Evolutionary conservation across 2,797 vertebrate species (phyloP), one percentile per base, ranked within the genome.

Genomic region (Borostomias antarcticus): DNA sequence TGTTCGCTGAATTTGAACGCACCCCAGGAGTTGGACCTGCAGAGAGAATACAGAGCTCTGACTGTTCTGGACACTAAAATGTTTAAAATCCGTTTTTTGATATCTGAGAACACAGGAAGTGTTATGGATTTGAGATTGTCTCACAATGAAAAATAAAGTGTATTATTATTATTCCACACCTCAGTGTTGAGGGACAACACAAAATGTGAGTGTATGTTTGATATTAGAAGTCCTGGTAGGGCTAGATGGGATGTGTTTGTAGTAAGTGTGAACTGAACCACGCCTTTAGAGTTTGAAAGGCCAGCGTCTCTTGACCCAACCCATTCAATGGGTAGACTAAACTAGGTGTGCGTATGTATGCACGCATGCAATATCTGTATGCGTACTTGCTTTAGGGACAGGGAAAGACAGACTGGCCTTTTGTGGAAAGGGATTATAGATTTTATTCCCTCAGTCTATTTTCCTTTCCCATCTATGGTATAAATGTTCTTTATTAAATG

Each of bases 271-370:
- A 53, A 43, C 51, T 2, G 51, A 64, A 68, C 57, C 64, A 37
- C 73, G 59, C 64, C 68, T 37, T 66, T 23, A 28, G 45, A 43
- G 43, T 51, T 65, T 69, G 66, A 65, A 73, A 63, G 57, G 75
- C 62, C 69, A 62, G 68, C 13, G 7, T 67, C 43, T 61, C 62
- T 73, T 60, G 66, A 57, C 60, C n/a, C n/a, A n/a, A n/a, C n/a
- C n/a, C n/a, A n/a, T n/a, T n/a, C n/a, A n/a, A n/a, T n/a, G n/a
- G n/a, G n/a, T n/a, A n/a, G n/a, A n/a, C n/a, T n/a, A n/a, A n/a
- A n/a, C n/a, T n/a, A n/a, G n/a, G n/a, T n/a, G n/a, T n/a, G n/a
- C n/a, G n/a, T n/a, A n/a, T n/a, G n/a, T n/a, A n/a, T n/a, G n/a
- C n/a, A n/a, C n/a, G n/a, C n/a, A n/a, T n/a, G n/a, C n/a, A n/a